Evolutionary conservation across 2,888 invertebrate species (phyloP).

Genomic region (Clistopyga incitator): DNA sequence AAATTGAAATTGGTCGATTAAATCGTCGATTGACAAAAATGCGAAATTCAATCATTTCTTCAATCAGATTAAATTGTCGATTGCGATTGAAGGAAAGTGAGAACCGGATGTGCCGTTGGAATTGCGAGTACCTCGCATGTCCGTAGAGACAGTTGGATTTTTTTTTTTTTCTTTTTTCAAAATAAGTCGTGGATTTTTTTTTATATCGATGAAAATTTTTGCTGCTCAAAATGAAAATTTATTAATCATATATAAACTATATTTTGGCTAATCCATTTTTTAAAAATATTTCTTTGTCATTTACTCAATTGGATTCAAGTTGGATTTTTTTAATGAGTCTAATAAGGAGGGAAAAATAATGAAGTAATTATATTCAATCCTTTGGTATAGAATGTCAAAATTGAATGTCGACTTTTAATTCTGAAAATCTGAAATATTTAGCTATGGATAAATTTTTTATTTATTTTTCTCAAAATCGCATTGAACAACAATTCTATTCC

Average conservation of each 20-base stretch:
- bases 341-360: too few species aligned
- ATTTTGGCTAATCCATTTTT: background rate
- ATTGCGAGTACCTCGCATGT: background rate
- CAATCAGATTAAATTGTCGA: conserved; percentile 2
- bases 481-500: background rate
- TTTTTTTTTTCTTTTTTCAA: too few species aligned
- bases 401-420: too few species aligned
- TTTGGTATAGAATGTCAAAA: too few species aligned
- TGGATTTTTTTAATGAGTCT: too few species aligned
- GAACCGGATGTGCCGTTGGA: conserved; percentile 1
- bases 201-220: too few species aligned
- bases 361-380: too few species aligned
- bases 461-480: background rate
- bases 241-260: background rate
- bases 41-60: conserved; percentile 20
- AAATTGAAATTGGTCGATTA: conserved; percentile 26
- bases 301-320: background rate
- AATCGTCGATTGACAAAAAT: conserved; percentile 27
- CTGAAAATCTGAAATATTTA: too few species aligned
- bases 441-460: too few species aligned
- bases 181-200: too few species aligned
- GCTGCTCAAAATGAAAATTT: too few species aligned
- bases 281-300: too few species aligned
- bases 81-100: conserved; percentile 21
- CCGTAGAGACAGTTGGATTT: background rate